phyloP scores from a whole-genome alignment of 1,140 invertebrate genomes.

The Kradibia gibbosae region DNA sequence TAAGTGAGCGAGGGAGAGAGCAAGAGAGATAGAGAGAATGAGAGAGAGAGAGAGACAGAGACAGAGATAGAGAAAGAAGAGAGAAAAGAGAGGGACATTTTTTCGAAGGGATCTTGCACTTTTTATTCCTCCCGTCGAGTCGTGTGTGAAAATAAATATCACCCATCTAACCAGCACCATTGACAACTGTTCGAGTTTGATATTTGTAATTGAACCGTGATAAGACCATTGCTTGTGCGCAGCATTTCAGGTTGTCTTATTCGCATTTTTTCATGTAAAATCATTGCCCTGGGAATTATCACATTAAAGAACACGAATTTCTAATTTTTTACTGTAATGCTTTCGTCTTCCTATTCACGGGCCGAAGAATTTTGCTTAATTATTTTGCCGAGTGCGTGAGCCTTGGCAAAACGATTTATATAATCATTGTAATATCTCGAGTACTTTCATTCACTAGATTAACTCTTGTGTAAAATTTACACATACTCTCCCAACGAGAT shows the following conservation, averaged over 20 bases:
- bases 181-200: not conserved
- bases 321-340: not conserved
- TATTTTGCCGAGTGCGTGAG: constrained; percentile 4
- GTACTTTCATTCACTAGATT: not conserved
- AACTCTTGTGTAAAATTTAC: constrained; percentile 6
- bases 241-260: not conserved
- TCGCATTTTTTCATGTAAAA: not conserved
- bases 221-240: not conserved
- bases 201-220: not conserved
- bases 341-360: not conserved
- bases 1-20: not conserved
- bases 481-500: not conserved
- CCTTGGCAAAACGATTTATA: constrained; percentile 12
- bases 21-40: not conserved
- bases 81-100: not conserved
- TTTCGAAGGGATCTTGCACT: not conserved
- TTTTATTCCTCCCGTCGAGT: not conserved
- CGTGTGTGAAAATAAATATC: constrained; percentile 20
- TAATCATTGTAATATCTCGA: not conserved
- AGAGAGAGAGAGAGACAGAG: not conserved
- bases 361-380: not conserved
- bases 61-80: not conserved
- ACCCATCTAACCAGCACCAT: not conserved
- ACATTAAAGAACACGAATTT: not conserved
- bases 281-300: not conserved